Conservation (phyloP, 2,888 invertebrate species). For the Aleiodes testaceus region DNA sequence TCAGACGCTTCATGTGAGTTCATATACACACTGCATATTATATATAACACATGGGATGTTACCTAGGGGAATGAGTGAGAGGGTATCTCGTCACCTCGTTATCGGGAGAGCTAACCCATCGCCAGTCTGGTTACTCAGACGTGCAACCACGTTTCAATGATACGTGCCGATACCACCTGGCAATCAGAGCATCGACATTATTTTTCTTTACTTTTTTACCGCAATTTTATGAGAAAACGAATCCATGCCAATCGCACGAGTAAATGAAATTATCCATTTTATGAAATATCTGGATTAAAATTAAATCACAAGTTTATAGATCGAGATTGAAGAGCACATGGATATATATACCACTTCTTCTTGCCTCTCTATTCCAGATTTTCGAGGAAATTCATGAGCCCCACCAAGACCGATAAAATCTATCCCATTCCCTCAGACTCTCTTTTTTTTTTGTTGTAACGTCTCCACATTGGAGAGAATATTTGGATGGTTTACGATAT, state of each 20-base stretch:
- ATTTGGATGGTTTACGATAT: conserved; percentile 48
- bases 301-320: not conserved
- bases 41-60: conserved; percentile 19
- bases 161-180: conserved; percentile 48
- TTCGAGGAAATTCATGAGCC: conserved; percentile 47
- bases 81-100: conserved; percentile 41
- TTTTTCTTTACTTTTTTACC: conserved; percentile 19
- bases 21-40: conserved; percentile 8
- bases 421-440: not conserved
- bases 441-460: not conserved
- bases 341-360: no score
- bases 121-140: conserved; percentile 18
- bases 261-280: no score
- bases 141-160: conserved; percentile 42
- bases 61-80: not conserved
- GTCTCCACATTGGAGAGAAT: conserved; percentile 34
- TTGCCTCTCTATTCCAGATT: not conserved
- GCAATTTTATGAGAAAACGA: not conserved
- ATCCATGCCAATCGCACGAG: not conserved
- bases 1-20: not conserved
- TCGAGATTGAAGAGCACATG: conserved; percentile 17
- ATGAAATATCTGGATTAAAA: not conserved
- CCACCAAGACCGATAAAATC: conserved; percentile 43
- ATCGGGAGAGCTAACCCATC: conserved; percentile 29
- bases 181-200: conserved; percentile 38